Conservation (phyloP, 2,113 vertebrate genomes). For the Martes martes region DNA sequence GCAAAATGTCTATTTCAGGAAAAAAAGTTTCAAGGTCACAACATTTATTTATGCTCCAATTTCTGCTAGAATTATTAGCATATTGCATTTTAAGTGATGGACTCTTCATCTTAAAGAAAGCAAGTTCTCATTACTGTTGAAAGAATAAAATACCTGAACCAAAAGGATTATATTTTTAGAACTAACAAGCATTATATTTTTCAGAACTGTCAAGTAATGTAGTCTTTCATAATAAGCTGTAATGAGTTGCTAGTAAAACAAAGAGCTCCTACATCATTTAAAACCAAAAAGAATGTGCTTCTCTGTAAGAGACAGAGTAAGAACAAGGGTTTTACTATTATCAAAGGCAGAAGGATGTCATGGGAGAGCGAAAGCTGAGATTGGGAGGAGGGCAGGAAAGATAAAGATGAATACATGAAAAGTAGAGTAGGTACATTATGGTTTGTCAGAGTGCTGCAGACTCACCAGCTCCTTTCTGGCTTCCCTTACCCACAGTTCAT, state of each 20-base stretch:
- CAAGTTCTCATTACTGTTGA: not conserved
- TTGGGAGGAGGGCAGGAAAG: not conserved
- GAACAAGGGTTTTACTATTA: constrained; percentile 33
- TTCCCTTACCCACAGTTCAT: not conserved
- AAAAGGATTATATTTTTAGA: constrained; percentile 20
- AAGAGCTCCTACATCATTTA: constrained; percentile 49
- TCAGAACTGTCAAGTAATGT: constrained; percentile 25
- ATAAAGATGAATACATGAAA: not conserved
- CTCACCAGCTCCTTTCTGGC: not conserved
- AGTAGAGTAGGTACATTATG: not conserved
- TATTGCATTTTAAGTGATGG: not conserved
- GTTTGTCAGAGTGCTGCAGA: not conserved
- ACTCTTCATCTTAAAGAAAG: not conserved
- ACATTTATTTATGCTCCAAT: constrained; percentile 44
- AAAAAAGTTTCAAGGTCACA: constrained; percentile 37
- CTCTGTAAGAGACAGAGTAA: constrained; percentile 44
- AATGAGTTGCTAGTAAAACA: constrained; percentile 53
- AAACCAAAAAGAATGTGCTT: constrained; percentile 54
- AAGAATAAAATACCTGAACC: constrained; percentile 31
- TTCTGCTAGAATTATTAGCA: constrained; percentile 35
- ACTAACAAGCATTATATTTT: not conserved
- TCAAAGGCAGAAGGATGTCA: not conserved
- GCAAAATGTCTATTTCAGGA: constrained; percentile 18
- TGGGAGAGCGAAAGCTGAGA: not conserved
- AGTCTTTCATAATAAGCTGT: constrained; percentile 55